Base-by-base conservation (phyloP, 2,888 invertebrate species). In the Andrena fulva region DNA sequence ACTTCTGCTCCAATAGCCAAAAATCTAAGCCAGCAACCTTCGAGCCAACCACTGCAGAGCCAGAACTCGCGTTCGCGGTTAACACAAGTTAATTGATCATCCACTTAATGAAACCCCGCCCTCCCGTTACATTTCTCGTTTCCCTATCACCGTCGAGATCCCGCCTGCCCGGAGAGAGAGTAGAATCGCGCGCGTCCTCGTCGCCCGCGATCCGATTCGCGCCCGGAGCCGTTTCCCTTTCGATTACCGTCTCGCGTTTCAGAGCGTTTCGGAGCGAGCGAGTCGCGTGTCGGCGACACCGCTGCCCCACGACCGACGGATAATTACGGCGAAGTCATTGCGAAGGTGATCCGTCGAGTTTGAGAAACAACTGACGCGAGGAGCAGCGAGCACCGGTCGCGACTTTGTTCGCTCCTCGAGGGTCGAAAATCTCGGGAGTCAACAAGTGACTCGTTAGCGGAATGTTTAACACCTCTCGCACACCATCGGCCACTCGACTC, bases 1-100 rank as follows among this genome's bases (percentile, higher is more conserved):
- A 42, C 42, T 42, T 42, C 16, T 12, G 24, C 10, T 56, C 56
- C 2, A 24, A 56, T 10, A 24, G 56, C 4, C 24, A 56, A 56
- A 56, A 12, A 24, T 27, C 56, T 27, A 8, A 56, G 10, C 24
- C 56, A 27, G 10, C 20, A 54, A 42, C 42, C 20, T 24, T 27
- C 56, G 27, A 62, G 31, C n/a, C 29, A 0, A 33, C 20, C 12
- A 60, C 54, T 84, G 87, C 42, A 42, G 42, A 1, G 86, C 85
- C 88, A 88, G 87, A 85, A 83, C 86, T 83, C 86, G 86, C 86
- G 85, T 90, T 42, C 42, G 42, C 42, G 42, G 42, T 42, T 89
- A 89, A 86, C 88, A 85, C 85, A 85, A 86, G 88, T 90, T 90
- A 89, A 90, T 90, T 87, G 90, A 90, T 89, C 88, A 74, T 79